These are phyloP conservation scores for Drosophila prolongata DNA, from an alignment of 2,888 invertebrate genomes.

Conservation along the genomic window DNA sequence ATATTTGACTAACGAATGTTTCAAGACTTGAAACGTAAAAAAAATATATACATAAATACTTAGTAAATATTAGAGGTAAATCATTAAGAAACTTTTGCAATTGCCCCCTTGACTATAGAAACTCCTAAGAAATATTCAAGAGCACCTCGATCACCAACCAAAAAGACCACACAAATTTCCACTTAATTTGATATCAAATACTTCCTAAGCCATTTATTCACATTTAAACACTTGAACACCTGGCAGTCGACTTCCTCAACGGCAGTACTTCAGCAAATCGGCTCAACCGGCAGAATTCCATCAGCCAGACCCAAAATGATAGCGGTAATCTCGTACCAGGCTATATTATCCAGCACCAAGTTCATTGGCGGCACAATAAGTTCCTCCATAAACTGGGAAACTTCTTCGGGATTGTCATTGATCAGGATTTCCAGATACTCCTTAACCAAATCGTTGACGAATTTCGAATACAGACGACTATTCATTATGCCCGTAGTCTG, in stretches of 20 bases:
- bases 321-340: constrained; percentile 67
- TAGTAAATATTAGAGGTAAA: too few relatives aligned
- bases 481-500: constrained; percentile 71
- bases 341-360: constrained; percentile 53
- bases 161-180: constrained; percentile 1
- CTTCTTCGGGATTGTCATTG: constrained; percentile 66
- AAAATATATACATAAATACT: too few relatives aligned
- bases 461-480: constrained; percentile 50
- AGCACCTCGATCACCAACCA: not conserved
- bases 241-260: constrained; percentile 4
- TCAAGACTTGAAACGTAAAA: too few relatives aligned
- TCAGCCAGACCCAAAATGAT: constrained; percentile 67
- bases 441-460: constrained; percentile 69
- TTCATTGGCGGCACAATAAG: constrained; percentile 65
- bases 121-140: too few relatives aligned
- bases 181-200: constrained; percentile 15
- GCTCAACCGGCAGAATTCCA: constrained; percentile 65
- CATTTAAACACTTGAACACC: constrained; percentile 22
- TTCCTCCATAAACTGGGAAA: constrained; percentile 62
- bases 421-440: constrained; percentile 68
- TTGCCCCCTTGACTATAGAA: too few relatives aligned
- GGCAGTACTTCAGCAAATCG: constrained; percentile 55
- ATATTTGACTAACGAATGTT: too few relatives aligned
- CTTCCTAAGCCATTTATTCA: constrained; percentile 20
- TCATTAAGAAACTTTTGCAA: too few relatives aligned